Base-by-base conservation (phyloP, 2,888 invertebrate genomes). In the Cremastinae sp. region DNA sequence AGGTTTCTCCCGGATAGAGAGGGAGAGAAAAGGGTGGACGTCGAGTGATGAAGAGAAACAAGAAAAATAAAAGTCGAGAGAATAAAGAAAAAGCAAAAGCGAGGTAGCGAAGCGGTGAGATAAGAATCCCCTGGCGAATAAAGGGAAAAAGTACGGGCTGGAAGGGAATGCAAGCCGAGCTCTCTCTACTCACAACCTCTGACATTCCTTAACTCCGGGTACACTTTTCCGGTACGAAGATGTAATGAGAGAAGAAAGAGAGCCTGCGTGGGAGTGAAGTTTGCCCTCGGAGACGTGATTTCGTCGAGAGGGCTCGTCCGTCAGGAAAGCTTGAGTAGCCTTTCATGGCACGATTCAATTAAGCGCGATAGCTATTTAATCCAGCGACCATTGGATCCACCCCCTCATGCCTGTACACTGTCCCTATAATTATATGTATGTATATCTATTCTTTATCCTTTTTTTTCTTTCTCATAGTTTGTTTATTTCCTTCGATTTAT, bases 341-440 rank as follows among this genome's bases (percentile, higher is more conserved):
- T 51, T 16, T 18, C 70, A 53, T 53, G 41, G 61, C 61, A 45
- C 64, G 71, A 62, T 70, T 76, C 69, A 73, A 76, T 76, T 76
- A 73, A 75, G 71, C 75, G 28, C 68, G 75, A 75, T 72, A 68
- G 72, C 72, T 72, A 62, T 64, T 75, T 75, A 75, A 75, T 72
- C 72, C 58, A 72, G 49, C 66, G 66, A 61, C 75, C 68, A 72
- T 66, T 71, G 72, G 75, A 68, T 68, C 62, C 72, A 47, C 65
- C 38, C 28, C 28, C 54, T 41, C 61, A n/a, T 54, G 14, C 14
- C 16, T 41, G 47, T 20, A 61, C 71, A 22, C 54, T 75, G 62
- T 75, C 66, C 62, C 56, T 38, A 28, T 10, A 75, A 72, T 72
- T 68, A 72, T 72, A 61, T 36, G 65, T 47, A n/a, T n/a, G n/a